Evolutionary conservation across 1,140 invertebrate genomes (phyloP), one percentile per base, ranked within the genome.

Genomic region (Pseudomyrmex concolor): DNA sequence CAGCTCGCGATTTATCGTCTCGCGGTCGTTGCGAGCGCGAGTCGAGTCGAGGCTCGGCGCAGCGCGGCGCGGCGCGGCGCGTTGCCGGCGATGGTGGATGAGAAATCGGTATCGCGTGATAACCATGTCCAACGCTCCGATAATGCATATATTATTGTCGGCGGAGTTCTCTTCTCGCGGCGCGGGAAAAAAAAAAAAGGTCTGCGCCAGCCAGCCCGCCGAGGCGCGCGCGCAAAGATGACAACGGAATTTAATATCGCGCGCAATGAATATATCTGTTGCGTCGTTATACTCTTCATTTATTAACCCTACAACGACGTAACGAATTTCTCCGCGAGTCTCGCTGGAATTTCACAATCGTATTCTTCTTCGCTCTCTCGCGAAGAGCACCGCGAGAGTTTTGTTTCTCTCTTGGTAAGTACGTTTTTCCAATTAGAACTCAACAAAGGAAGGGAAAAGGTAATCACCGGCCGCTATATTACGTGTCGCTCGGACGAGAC

Each of bases 391-490:
- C 17, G 54, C 34, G 13, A 3, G n/a, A 63, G 34, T 5, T n/a
- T 45, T 48, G n/a, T 76, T 50, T 54, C 63, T 77, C 54, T 63
- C 4, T 45, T 48, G 34, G 34, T 34, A 73, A 80, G 43, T 80
- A 59, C 76, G 43, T 71, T 80, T 71, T 80, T 71, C 51, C 66
- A 80, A 74, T 82, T 82, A 82, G 60, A 82, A 62, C 17, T 25
- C 71, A 74, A 82, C 59, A 72, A 74, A 83, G 81, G 62, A 67
- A 55, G 70, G 34, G 78, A 83, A 77, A 67, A 78, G 73, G 43
- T 87, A 88, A 88, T 88, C 73, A 87, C 64, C 48, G 34, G 45
- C 63, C 54, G 70, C 81, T 67, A 64, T 74, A 62, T 88, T 76
- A 66, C 51, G 43, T 63, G 83, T 83, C 62, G 51, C 84, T 88